phyloP scores from a whole-genome alignment of 2,113 vertebrate genomes.

The Siniperca chuatsi region DNA sequence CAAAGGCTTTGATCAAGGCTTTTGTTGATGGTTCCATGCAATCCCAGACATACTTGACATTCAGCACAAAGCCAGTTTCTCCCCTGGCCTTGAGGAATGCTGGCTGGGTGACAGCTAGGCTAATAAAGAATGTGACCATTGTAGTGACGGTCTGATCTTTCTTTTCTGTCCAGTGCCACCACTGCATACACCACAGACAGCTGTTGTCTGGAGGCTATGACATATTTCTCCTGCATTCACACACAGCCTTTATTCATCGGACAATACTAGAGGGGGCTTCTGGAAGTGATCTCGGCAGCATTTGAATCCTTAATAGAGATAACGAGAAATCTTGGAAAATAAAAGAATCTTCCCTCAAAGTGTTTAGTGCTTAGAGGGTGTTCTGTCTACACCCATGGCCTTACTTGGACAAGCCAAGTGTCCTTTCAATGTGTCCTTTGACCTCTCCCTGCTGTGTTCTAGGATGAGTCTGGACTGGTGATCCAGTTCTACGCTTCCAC shows the following conservation, averaged over 20 bases:
- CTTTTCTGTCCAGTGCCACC: slow-evolving; percentile 32
- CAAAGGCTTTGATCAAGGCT: slow-evolving; percentile 31
- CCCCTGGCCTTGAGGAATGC: slow-evolving; percentile 62
- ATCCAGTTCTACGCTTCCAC: slow-evolving; percentile 9
- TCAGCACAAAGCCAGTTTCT: slow-evolving; percentile 61
- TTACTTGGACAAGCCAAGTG: neutral
- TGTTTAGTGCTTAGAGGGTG: neutral
- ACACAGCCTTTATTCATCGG: slow-evolving; percentile 42
- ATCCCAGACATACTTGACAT: slow-evolving; percentile 64
- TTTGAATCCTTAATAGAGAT: slow-evolving; percentile 37
- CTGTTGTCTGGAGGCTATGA: slow-evolving; percentile 62
- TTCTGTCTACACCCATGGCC: neutral
- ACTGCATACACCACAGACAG: slow-evolving; percentile 54
- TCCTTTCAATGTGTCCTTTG: neutral
- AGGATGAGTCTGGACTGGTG: neutral
- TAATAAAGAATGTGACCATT: slow-evolving; percentile 71
- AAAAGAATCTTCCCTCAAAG: slow-evolving; percentile 18
- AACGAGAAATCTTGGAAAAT: slow-evolving; percentile 1
- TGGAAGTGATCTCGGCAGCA: slow-evolving; percentile 12
- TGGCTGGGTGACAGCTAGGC: slow-evolving; percentile 59
- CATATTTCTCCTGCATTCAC: slow-evolving; percentile 33
- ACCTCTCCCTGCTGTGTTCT: neutral
- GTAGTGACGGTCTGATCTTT: slow-evolving; percentile 60
- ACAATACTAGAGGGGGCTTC: slow-evolving; percentile 3
- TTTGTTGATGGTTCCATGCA: slow-evolving; percentile 18